Evolutionary conservation across 2,113 vertebrate genomes (phyloP).

Genomic region (Upupa epops): DNA sequence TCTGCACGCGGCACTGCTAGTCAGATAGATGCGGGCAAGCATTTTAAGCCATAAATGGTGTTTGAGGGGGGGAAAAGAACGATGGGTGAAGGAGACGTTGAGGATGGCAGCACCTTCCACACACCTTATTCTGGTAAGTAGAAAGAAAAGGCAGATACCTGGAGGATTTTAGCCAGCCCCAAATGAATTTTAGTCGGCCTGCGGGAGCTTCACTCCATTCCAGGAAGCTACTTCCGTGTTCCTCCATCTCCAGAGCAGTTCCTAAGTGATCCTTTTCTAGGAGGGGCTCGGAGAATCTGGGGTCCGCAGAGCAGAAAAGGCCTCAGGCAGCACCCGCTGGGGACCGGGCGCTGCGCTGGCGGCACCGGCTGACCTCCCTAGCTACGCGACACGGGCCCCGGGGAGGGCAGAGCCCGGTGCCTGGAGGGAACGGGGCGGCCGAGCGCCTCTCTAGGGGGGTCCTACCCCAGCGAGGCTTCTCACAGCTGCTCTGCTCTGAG

Average conservation of each 20-base stretch:
- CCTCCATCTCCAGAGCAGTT: neutral
- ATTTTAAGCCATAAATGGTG: constrained; percentile 82
- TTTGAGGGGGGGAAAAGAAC: constrained; percentile 32
- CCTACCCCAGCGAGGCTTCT: neutral
- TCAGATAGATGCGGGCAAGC: constrained; percentile 67
- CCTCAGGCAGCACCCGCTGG: neutral
- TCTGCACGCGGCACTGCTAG: constrained; percentile 55
- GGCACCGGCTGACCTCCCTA: neutral
- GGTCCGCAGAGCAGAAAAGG: neutral
- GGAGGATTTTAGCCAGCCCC: constrained; percentile 15
- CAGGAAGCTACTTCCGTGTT: neutral
- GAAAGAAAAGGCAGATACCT: constrained; percentile 55
- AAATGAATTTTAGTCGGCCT: constrained; percentile 10
- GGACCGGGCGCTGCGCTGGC: neutral
- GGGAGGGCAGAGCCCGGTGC: neutral
- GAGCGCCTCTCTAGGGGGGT: neutral
- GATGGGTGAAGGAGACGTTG: constrained; percentile 48
- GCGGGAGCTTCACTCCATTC: constrained; percentile 30
- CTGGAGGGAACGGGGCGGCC: neutral
- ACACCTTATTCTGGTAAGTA: constrained; percentile 36
- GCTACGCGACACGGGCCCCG: rapidly evolving
- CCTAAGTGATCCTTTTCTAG: neutral
- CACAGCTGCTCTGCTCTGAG: neutral
- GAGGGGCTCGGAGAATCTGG: neutral
- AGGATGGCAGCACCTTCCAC: constrained; percentile 30